These are phyloP conservation scores for Syncerus caffer DNA, from an alignment of 2,797 vertebrate species.

Conservation along the genomic window DNA sequence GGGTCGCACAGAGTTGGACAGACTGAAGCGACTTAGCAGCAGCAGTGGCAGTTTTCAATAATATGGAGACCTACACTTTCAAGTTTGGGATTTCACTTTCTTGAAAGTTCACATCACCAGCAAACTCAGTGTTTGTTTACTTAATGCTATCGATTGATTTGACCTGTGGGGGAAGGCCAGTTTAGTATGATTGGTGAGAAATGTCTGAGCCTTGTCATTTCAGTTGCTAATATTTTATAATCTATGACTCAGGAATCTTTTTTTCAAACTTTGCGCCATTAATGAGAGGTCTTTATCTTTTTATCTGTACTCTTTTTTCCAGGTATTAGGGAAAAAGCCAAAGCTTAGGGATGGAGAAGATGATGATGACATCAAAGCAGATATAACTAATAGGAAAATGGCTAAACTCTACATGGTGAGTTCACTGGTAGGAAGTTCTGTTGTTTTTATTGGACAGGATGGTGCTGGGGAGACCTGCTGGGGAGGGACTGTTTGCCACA, in stretches of 20 bases:
- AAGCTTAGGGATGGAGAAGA: constrained; percentile 81
- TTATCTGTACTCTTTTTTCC: background rate
- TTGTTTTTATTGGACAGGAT: background rate
- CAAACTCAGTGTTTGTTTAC: background rate
- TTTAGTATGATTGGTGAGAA: background rate
- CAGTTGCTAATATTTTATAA: background rate
- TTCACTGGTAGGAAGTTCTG: fast-evolving
- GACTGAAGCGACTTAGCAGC: no score
- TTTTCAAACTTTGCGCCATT: background rate
- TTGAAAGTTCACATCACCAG: background rate
- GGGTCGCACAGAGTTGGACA: no score
- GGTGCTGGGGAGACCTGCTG: no score
- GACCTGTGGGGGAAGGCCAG: background rate
- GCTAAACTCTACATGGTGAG: constrained; percentile 94
- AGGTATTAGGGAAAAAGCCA: constrained; percentile 91
- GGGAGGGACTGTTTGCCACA: background rate
- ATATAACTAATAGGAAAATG: constrained; percentile 90
- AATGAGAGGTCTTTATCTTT: background rate
- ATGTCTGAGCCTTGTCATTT: background rate
- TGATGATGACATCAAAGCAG: constrained; percentile 87
- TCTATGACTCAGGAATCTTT: background rate
- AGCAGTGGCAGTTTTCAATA: background rate
- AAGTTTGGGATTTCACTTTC: background rate
- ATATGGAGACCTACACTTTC: background rate
- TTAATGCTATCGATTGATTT: background rate